Evolutionary conservation across 1,140 invertebrate species (phyloP).

Genomic region (Drosophila bocqueti): DNA sequence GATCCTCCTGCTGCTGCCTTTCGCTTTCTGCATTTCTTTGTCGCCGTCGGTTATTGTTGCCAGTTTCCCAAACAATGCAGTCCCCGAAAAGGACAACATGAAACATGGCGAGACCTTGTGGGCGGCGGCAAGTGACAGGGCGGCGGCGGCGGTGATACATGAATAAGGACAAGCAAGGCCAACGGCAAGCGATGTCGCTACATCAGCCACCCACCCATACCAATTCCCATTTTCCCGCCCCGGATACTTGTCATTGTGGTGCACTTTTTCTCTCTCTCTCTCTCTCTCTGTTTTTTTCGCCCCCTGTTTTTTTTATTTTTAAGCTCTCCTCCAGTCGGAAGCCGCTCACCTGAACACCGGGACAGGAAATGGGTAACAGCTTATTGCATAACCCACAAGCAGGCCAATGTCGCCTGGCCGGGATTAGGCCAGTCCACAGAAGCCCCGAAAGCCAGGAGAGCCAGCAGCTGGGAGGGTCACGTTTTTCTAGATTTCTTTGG

Average conservation of each 20-base stretch:
- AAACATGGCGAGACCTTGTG: slow-evolving; percentile 58
- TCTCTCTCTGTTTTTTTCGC: slow-evolving; percentile 12
- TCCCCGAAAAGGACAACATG: slow-evolving; percentile 51
- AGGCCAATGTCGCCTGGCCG: slow-evolving; percentile 42
- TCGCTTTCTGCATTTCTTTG: slow-evolving; percentile 46
- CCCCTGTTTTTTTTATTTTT: background rate
- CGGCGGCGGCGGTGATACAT: slow-evolving; percentile 17
- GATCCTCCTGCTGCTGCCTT: slow-evolving; percentile 7
- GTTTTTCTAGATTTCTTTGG: background rate
- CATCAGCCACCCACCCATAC: background rate
- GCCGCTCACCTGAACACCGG: slow-evolving; percentile 62
- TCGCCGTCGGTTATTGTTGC: slow-evolving; percentile 51
- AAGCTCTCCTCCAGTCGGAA: slow-evolving; percentile 51
- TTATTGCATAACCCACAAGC: slow-evolving; percentile 64
- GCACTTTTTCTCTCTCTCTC: slow-evolving; percentile 56
- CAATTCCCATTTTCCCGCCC: slow-evolving; percentile 7
- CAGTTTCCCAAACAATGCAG: slow-evolving; percentile 69
- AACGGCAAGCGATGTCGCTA: slow-evolving; percentile 39
- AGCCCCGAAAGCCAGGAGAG: slow-evolving; percentile 11
- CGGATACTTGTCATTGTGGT: slow-evolving; percentile 57
- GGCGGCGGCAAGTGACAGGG: slow-evolving; percentile 7
- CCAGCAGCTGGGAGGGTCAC: background rate
- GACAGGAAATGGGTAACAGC: slow-evolving; percentile 60
- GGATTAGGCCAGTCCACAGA: slow-evolving; percentile 38
- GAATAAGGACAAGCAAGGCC: slow-evolving; percentile 72